Percentiles rank a stretch among this genome's conserved stretches.
phyloP scores from a whole-genome alignment of 2,113 vertebrate species.

The Lagopus leucura region DNA sequence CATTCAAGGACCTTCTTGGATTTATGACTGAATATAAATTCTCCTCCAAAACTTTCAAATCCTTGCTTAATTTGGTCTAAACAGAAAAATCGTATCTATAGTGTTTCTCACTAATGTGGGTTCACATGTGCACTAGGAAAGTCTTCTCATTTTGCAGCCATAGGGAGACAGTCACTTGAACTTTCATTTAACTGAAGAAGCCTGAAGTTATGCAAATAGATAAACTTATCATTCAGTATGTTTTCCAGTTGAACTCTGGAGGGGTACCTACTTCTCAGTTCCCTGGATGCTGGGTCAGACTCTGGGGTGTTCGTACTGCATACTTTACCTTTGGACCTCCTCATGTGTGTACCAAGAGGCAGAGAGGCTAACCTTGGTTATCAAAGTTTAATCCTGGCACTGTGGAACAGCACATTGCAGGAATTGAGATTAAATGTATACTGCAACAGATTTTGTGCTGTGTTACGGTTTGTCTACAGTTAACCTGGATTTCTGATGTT shows the following conservation, averaged over 20 bases:
- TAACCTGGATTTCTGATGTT: neutral
- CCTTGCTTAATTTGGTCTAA: neutral
- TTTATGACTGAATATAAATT: neutral
- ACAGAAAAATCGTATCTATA: neutral
- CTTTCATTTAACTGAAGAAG: neutral
- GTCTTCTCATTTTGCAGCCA: neutral
- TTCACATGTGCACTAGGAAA: neutral
- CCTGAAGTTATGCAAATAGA: neutral
- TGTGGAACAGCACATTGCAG: neutral
- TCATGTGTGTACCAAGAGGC: neutral
- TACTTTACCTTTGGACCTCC: neutral
- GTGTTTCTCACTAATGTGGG: neutral
- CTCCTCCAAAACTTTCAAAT: neutral
- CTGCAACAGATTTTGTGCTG: neutral
- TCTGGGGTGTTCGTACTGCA: neutral
- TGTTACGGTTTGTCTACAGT: neutral
- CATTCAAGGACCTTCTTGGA: neutral
- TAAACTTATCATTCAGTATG: neutral
- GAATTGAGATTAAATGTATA: neutral
- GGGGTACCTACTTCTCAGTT: neutral
- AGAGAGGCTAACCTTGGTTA: neutral
- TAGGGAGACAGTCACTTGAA: neutral
- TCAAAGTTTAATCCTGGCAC: neutral
- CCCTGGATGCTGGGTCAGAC: neutral
- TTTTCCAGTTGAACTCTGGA: neutral